Evolutionary conservation across 2,888 invertebrate species (phyloP).

Genomic region (Pristionchus mayeri): DNA sequence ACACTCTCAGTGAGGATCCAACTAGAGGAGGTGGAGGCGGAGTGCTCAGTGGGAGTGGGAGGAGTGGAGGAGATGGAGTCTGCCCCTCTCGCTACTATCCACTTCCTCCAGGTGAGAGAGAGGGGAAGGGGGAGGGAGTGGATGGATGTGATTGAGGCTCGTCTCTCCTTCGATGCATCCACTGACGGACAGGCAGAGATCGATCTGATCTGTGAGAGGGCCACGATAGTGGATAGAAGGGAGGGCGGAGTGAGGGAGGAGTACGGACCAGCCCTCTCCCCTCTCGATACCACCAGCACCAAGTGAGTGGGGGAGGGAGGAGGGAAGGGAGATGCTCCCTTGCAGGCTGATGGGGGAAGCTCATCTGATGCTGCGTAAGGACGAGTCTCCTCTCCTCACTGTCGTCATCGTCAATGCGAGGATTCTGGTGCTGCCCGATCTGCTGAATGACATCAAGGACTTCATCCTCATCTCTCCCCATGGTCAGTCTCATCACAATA

Average conservation of each 20-base stretch:
- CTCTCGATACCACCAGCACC: slow-evolving; percentile 54
- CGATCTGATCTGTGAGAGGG: slow-evolving; percentile 78
- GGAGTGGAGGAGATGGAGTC: background rate
- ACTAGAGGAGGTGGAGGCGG: slow-evolving; percentile 74
- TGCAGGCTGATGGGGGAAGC: slow-evolving; percentile 63
- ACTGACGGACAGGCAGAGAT: slow-evolving; percentile 78
- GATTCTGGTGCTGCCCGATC: slow-evolving; percentile 72
- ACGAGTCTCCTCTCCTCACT: slow-evolving; percentile 71
- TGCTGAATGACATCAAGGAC: slow-evolving; percentile 70
- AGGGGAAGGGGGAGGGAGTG: background rate
- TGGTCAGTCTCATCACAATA: no score
- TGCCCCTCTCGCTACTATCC: slow-evolving; percentile 39
- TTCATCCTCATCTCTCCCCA: slow-evolving; percentile 67
- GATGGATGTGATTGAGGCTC: background rate
- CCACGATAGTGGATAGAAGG: slow-evolving; percentile 77
- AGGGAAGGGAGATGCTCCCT: background rate
- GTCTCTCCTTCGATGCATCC: slow-evolving; percentile 78
- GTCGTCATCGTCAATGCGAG: slow-evolving; percentile 62
- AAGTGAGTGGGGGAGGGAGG: slow-evolving; percentile 61
- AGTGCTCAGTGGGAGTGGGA: slow-evolving; percentile 40
- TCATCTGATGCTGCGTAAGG: slow-evolving; percentile 71
- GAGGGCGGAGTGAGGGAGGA: slow-evolving; percentile 12
- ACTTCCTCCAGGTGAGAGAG: slow-evolving; percentile 35
- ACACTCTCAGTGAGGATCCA: slow-evolving; percentile 77
- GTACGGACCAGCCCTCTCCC: slow-evolving; percentile 47